Conservation (phyloP, 2,888 invertebrate species). For the Hybos culiciformis region DNA sequence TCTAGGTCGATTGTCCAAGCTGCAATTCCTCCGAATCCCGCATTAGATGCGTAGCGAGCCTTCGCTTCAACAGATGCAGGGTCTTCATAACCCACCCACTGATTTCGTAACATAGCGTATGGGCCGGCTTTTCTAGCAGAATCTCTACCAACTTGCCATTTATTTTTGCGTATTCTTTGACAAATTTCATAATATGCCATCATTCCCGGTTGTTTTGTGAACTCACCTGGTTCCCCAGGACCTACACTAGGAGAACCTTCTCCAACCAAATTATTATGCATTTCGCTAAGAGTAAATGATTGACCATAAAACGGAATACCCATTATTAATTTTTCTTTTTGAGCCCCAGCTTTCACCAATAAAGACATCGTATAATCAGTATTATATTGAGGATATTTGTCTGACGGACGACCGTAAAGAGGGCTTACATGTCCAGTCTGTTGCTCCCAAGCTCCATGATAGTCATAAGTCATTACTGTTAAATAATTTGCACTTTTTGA, state of each 20-base stretch:
- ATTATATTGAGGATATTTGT: constrained; percentile 61
- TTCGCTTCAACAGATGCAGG: constrained; percentile 59
- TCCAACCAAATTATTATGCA: constrained; percentile 28
- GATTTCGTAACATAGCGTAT: constrained; percentile 61
- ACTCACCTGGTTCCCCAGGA: constrained; percentile 67
- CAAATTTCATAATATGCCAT: constrained; percentile 78
- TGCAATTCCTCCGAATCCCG: constrained; percentile 66
- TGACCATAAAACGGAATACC: constrained; percentile 83
- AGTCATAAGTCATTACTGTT: constrained; percentile 78
- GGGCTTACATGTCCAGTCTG: constrained; percentile 72
- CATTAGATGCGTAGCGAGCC: constrained; percentile 56
- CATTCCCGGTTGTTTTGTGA: constrained; percentile 77
- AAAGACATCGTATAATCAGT: constrained; percentile 70
- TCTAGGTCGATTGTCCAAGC: constrained; percentile 84
- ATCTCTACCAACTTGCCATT: constrained; percentile 52
- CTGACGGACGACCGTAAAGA: constrained; percentile 48
- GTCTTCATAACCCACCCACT: constrained; percentile 88
- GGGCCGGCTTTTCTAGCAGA: constrained; percentile 48
- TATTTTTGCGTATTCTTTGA: constrained; percentile 49
- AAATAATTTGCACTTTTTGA: constrained; percentile 62
- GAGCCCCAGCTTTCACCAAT: constrained; percentile 57
- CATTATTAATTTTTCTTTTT: constrained; percentile 59
- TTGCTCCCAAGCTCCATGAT: constrained; percentile 79
- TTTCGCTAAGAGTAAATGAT: constrained; percentile 51
- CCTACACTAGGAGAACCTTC: constrained; percentile 55